A percentile compares a stretch with the other conserved stretches of the same genome.
Conservation (phyloP, 2,113 vertebrate genomes). For the Festucalex cinctus region DNA sequence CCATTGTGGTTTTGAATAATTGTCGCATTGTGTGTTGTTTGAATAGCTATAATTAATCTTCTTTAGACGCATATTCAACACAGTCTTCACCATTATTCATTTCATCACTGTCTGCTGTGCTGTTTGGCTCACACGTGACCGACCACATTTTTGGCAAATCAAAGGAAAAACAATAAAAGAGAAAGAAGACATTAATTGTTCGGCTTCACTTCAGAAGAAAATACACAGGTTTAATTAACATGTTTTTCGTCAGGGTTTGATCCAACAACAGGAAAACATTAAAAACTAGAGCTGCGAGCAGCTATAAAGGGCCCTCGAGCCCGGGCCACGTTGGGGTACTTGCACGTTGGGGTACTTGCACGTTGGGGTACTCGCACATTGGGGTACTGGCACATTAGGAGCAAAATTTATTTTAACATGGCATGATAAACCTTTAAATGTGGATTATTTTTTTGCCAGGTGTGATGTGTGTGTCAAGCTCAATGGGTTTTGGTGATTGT, state of each 20-base stretch:
- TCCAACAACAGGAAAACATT: not conserved
- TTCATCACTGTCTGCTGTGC: not conserved
- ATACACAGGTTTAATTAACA: not conserved
- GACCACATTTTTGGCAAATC: not conserved
- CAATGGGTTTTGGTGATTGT: no score
- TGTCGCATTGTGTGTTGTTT: not conserved
- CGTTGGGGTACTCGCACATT: no score
- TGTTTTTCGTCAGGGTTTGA: not conserved
- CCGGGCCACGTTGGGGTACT: no score
- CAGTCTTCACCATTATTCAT: not conserved
- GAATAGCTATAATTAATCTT: constrained; percentile 4
- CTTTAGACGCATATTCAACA: not conserved
- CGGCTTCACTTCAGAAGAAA: not conserved
- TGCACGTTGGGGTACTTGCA: no score
- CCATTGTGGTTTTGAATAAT: constrained; percentile 1
- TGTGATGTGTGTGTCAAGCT: no score
- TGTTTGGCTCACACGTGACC: not conserved
- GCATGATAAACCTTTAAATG: no score
- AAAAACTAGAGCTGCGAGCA: no score
- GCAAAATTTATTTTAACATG: no score
- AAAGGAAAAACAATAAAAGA: not conserved
- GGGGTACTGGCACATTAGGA: no score
- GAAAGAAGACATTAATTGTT: not conserved
- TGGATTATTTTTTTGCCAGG: no score
- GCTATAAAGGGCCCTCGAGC: no score